Conservation (phyloP, 2,113 vertebrate genomes). For the Nymphicus hollandicus region DNA sequence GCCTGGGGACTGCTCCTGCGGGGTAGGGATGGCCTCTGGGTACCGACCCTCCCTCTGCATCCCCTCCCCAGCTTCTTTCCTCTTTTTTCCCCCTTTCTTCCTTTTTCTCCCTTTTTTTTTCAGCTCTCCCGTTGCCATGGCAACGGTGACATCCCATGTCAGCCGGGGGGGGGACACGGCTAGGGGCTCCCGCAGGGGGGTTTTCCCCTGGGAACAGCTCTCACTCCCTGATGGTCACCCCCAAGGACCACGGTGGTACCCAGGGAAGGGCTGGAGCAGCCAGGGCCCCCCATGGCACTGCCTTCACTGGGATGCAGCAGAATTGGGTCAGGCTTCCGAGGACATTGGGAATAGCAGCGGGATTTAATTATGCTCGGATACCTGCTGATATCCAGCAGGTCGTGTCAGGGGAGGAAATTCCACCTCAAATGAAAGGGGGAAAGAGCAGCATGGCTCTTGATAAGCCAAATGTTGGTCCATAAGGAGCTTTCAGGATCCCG, state of each 20-base stretch:
- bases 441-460: neutral
- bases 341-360: neutral
- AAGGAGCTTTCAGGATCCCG: rapidly evolving
- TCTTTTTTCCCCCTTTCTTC: neutral
- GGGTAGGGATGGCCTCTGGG: neutral
- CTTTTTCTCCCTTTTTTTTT: no score
- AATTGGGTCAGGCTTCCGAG: neutral
- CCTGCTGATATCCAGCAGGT: neutral
- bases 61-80: neutral
- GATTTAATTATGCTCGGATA: neutral
- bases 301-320: neutral
- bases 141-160: neutral
- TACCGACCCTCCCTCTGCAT: neutral
- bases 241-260: neutral
- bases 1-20: neutral
- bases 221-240: neutral
- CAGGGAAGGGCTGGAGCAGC: neutral
- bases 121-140: constrained; percentile 12
- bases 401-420: neutral
- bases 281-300: neutral
- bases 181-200: neutral
- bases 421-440: rapidly evolving
- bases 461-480: rapidly evolving
- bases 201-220: neutral
- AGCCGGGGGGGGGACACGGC: neutral